Percentiles rank a stretch among this genome's conserved stretches.
Evolutionary conservation across 2,888 invertebrate species (phyloP).

Genomic region (Mycalesis mineus): DNA sequence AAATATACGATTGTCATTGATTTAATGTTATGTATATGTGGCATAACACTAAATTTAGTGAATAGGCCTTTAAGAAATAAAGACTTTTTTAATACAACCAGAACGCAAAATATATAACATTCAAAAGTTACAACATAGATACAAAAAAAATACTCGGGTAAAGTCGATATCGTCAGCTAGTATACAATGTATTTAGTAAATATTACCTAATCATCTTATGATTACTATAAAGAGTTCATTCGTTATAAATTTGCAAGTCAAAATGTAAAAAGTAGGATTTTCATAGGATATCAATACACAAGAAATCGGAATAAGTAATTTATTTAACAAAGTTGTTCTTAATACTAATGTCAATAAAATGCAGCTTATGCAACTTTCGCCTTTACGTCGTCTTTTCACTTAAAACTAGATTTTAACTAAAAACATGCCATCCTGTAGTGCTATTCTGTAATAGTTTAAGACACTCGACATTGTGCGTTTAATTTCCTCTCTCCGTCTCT

Average conservation of each 20-base stretch:
- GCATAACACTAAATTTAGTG: too few species aligned
- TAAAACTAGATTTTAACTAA: constrained; percentile 25
- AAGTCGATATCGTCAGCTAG: neutral
- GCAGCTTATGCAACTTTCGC: constrained; percentile 63
- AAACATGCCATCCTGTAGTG: neutral
- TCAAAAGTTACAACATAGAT: neutral
- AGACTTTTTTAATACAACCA: neutral
- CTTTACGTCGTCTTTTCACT: constrained; percentile 49
- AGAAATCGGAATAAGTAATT: constrained; percentile 29
- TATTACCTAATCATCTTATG: constrained; percentile 15
- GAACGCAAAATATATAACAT: neutral
- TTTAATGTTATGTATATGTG: too few species aligned
- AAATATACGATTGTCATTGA: too few species aligned
- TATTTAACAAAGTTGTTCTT: constrained; percentile 48
- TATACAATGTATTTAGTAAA: constrained; percentile 7
- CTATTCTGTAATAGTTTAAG: neutral
- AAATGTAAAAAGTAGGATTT: neutral
- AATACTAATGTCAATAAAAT: constrained; percentile 42
- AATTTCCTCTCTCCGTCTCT: too few species aligned
- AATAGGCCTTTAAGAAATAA: neutral
- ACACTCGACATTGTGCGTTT: too few species aligned
- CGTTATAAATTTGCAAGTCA: constrained; percentile 10
- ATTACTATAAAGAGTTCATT: constrained; percentile 15
- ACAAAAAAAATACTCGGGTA: neutral
- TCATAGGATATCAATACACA: neutral